A percentile compares a stretch with the other conserved stretches of the same genome.
phyloP scores from a whole-genome alignment of 2,113 vertebrate genomes.

The Shinisaurus crocodilurus region DNA sequence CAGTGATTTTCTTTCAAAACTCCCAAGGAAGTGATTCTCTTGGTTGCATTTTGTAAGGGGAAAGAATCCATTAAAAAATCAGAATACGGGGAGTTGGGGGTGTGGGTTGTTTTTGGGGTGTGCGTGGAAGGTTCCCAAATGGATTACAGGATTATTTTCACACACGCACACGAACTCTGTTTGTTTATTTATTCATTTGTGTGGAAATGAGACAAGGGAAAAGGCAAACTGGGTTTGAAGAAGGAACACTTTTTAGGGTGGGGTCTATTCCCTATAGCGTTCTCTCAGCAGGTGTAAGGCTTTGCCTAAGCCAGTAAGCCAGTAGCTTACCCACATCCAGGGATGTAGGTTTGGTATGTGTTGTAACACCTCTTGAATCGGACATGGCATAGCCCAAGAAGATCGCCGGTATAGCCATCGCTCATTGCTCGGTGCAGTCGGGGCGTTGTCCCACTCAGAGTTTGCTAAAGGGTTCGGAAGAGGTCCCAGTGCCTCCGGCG shows the following conservation, averaged over 20 bases:
- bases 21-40: background rate
- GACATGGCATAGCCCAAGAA: no score
- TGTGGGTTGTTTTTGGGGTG: background rate
- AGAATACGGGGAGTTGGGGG: background rate
- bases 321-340: background rate
- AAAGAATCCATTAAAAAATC: background rate
- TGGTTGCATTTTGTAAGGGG: background rate
- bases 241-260: constrained; percentile 29
- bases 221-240: background rate
- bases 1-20: constrained; percentile 54
- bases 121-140: background rate
- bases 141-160: background rate
- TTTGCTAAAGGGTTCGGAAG: no score
- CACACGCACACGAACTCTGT: no score
- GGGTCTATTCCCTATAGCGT: background rate
- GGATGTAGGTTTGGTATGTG: background rate
- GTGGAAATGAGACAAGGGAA: background rate
- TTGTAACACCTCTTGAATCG: background rate
- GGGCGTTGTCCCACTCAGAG: no score
- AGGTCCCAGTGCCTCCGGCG: no score
- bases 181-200: background rate
- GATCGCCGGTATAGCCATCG: no score
- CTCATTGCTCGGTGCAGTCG: no score
- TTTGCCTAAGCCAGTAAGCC: no score
- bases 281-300: background rate